A percentile compares a stretch with the other conserved stretches of the same genome.
Conservation (phyloP, 1,140 invertebrate species). For the Zaprionus tsacasi region DNA sequence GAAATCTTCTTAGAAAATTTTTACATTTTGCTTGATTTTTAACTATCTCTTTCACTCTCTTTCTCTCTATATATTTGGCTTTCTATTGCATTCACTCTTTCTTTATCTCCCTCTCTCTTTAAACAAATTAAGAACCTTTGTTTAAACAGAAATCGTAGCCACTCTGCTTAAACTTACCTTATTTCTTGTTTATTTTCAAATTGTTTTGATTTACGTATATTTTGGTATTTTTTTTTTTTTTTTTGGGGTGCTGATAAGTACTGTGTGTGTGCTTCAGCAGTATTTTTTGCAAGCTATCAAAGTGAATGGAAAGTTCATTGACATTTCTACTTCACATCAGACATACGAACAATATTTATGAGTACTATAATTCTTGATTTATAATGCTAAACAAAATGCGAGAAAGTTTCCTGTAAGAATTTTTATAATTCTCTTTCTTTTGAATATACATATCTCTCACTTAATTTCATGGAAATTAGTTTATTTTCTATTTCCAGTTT, state of each 20-base stretch:
- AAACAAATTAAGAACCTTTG: neutral
- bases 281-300: slow-evolving; percentile 59
- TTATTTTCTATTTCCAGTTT: neutral
- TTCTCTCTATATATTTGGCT: no score
- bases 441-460: neutral
- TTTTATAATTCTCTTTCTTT: neutral
- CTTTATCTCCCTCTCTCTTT: neutral
- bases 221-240: slow-evolving; percentile 31
- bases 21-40: neutral
- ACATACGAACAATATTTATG: neutral
- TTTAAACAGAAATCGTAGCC: neutral
- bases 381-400: neutral
- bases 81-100: neutral
- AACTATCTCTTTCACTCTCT: neutral
- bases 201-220: neutral
- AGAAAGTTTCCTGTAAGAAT: neutral
- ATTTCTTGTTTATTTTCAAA: slow-evolving; percentile 7
- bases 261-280: slow-evolving; percentile 20
- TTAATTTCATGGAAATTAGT: neutral
- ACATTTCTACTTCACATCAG: slow-evolving; percentile 20
- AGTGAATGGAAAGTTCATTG: slow-evolving; percentile 50
- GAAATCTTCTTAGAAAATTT: neutral
- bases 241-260: slow-evolving; percentile 50
- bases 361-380: slow-evolving; percentile 1
- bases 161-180: neutral